These are phyloP conservation scores for Passerculus sandwichensis DNA, from an alignment of 2,797 vertebrate genomes.

Conservation along the genomic window DNA sequence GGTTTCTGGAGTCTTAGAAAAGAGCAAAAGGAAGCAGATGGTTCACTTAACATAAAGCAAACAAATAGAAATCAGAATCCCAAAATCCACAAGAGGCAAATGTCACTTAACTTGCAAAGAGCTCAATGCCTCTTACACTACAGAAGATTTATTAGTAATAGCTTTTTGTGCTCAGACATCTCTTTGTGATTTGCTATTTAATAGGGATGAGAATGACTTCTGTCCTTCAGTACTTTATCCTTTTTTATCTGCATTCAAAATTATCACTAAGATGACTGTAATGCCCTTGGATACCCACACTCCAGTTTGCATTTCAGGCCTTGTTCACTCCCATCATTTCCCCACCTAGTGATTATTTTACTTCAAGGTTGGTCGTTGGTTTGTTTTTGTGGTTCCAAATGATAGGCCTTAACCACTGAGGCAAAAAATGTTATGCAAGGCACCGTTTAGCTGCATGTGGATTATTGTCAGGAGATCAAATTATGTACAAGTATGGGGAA, in stretches of 20 bases:
- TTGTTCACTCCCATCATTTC: background rate
- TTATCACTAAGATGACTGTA: background rate
- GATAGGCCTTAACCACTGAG: constrained; percentile 13
- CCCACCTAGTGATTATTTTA: constrained; percentile 5
- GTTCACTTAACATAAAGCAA: background rate
- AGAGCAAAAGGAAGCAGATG: background rate
- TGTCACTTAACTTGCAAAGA: background rate
- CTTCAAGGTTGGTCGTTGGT: background rate
- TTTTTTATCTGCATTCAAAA: background rate
- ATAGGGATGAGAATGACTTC: background rate
- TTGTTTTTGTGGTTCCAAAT: constrained; percentile 41
- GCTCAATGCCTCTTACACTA: background rate
- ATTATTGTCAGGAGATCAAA: constrained; percentile 60
- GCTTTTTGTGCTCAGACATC: background rate
- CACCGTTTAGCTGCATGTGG: background rate
- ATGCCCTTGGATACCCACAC: background rate
- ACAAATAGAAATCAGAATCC: background rate
- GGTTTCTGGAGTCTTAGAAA: background rate
- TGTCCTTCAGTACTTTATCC: background rate
- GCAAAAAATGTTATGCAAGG: constrained; percentile 52
- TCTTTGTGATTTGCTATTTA: constrained; percentile 12
- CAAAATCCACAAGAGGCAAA: background rate
- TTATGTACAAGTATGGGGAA: constrained; percentile 36
- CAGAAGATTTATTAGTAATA: background rate
- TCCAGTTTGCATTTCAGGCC: background rate